phyloP scores from a whole-genome alignment of 2,113 vertebrate species.

The Scomber scombrus region DNA sequence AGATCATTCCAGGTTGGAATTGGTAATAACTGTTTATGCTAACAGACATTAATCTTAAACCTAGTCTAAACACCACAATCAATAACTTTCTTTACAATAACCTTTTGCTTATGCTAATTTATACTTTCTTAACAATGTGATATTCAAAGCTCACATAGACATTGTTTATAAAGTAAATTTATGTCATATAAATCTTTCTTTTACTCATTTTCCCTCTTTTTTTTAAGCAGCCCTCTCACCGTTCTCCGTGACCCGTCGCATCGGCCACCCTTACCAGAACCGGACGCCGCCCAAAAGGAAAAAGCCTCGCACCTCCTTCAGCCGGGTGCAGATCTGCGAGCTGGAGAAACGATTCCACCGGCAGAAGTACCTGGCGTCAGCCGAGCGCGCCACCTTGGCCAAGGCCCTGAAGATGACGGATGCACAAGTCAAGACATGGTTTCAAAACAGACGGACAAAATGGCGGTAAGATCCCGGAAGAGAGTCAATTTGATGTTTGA shows the following conservation, averaged over 20 bases:
- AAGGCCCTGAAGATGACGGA: conserved; percentile 98
- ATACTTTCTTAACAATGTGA: neutral
- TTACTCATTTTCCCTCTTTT: neutral
- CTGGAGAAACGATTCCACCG: conserved; percentile 97
- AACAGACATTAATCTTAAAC: neutral
- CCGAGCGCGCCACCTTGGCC: conserved; percentile 91
- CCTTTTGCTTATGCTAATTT: conserved; percentile 8
- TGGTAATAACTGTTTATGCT: conserved; percentile 3
- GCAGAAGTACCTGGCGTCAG: conserved; percentile 94
- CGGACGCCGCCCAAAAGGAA: conserved; percentile 97
- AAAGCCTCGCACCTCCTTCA: conserved; percentile 98
- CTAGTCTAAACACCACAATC: conserved; percentile 1
- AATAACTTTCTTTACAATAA: neutral
- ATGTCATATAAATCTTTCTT: neutral
- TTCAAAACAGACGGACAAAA: conserved; percentile 98
- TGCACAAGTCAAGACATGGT: conserved; percentile 98
- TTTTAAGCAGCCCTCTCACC: conserved; percentile 91
- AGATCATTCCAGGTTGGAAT: conserved; percentile 17
- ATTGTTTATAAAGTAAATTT: too few relatives aligned
- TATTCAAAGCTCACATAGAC: neutral
- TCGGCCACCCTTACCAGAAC: conserved; percentile 99
- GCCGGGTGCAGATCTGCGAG: conserved; percentile 97
- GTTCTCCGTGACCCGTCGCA: conserved; percentile 92
- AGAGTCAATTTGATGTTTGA: too few relatives aligned
- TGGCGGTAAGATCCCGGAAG: conserved; percentile 89